Evolutionary conservation across 2,797 vertebrate species (phyloP), one percentile per base, ranked within the genome.

Genomic region (Macroramphosus scolopax): DNA sequence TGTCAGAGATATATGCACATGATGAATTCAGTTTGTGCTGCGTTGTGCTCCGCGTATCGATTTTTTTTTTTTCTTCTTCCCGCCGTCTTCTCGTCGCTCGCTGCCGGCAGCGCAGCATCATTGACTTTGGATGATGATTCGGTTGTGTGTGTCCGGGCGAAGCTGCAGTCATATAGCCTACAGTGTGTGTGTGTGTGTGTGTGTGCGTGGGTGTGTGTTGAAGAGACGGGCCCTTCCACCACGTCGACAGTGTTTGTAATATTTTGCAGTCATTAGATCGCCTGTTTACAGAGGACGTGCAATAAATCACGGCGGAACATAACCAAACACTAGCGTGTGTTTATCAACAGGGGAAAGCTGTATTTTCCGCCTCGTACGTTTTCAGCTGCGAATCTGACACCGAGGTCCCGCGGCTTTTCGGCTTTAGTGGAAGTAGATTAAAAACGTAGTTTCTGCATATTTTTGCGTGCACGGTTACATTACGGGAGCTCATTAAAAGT

Each of bases 271-370:
- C 80, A 68, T 81, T 71, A 65, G 55, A 66, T 63, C 65, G 76
- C 68, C 61, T 87, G 82, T 87, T 84, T 86, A 83, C 52, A 57
- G 63, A 69, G 73, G 58, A 25, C 22, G 47, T 60, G 67, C 80
- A 68, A 81, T 87, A 81, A 86, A 82, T 88, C 86, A 88, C 26
- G 62, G 51, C 56, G 31, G 69, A 83, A 72, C 60, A 64, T 69
- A 85, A 75, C 77, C 69, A 87, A 87, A 85, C 84, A 82, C 69
- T 79, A 77, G 53, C 38, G 57, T 61, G 70, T 85, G 81, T 81
- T 87, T 86, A 87, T 87, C 80, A 79, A 78, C 78, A 79, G 45
- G 59, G 58, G 49, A 75, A 68, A 70, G 75, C 73, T 80, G n/a
- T n/a, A n/a, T n/a, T n/a, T n/a, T n/a, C n/a, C n/a, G n/a, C n/a